These are phyloP conservation scores for Anisognathus igniventris DNA, from an alignment of 2,797 vertebrate genomes.

Conservation along the genomic window DNA sequence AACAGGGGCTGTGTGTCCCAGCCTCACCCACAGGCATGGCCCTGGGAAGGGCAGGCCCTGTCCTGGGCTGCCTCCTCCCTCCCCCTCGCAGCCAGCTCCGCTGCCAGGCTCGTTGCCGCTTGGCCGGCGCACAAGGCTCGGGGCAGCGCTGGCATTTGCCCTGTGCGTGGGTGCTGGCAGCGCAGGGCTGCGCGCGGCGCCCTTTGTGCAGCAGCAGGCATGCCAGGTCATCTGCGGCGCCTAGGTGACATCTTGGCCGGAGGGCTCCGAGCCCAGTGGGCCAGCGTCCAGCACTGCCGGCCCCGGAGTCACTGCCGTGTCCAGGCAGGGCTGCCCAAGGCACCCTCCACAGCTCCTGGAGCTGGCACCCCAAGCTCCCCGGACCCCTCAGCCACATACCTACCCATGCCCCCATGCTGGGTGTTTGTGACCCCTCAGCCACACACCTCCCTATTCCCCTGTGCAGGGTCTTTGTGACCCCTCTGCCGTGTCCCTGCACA, in stretches of 20 bases:
- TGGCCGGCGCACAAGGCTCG: not conserved
- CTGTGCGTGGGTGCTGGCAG: constrained; percentile 16
- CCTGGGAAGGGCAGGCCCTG: not conserved
- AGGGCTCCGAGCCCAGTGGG: not conserved
- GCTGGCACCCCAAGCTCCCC: not conserved
- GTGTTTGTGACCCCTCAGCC: not conserved
- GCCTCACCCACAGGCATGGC: not conserved
- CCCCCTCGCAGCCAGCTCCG: not conserved
- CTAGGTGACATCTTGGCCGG: constrained; percentile 26
- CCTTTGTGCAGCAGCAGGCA: not conserved
- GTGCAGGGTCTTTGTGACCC: not conserved
- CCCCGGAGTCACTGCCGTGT: not conserved
- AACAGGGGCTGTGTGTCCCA: not conserved
- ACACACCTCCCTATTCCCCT: not conserved
- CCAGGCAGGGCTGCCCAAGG: not conserved
- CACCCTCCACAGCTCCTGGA: not conserved
- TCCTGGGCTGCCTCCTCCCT: not conserved
- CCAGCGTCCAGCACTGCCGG: not conserved
- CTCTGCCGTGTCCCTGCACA: not conserved
- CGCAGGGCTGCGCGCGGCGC: not conserved
- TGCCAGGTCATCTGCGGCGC: not conserved
- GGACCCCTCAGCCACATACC: too few species aligned
- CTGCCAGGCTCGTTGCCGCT: not conserved
- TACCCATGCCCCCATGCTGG: not conserved
- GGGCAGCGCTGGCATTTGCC: not conserved